Base-by-base conservation (phyloP, 2,113 vertebrate genomes). In the Raphicerus campestris region DNA sequence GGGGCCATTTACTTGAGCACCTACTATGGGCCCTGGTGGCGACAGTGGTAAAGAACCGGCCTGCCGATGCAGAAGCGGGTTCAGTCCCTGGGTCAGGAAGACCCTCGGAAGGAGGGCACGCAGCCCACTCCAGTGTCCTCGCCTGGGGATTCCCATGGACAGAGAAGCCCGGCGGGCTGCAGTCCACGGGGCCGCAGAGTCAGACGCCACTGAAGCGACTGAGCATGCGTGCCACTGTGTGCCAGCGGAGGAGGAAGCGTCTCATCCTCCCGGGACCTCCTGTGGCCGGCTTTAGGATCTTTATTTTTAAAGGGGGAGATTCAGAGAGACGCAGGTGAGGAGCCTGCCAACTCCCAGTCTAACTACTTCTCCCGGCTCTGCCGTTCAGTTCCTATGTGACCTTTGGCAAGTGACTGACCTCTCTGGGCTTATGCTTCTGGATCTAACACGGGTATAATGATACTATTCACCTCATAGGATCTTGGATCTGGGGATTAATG, bases 391-490 rank as follows among this genome's bases (percentile, higher is more conserved):
- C 51, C 84, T 60, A 19, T 28, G 77, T 82, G 81, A 58, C 49
- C 13, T 92, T 32, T n/a, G 8, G 30, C 42, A 16, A 81, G 16
- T 32, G 77, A 30, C 58, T 83, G 53, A 42, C 81, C 39, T 90
- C 66, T 66, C 92, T 87, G 92, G 83, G 53, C 51, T 83, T 93
- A 66, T 58, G n/a, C n/a, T n/a, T n/a, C n/a, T n/a, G n/a, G n/a
- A n/a, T n/a, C n/a, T n/a, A n/a, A n/a, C n/a, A n/a, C n/a, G n/a
- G n/a, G n/a, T n/a, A n/a, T n/a, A n/a, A n/a, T n/a, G n/a, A n/a
- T n/a, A n/a, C n/a, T n/a, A n/a, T n/a, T n/a, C n/a, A n/a, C n/a
- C n/a, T n/a, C n/a, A n/a, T n/a, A n/a, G n/a, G n/a, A n/a, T n/a
- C n/a, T n/a, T n/a, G n/a, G n/a, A n/a, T n/a, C n/a, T n/a, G n/a